Evolutionary conservation across 1,140 invertebrate species (phyloP).

Genomic region (Scaptomyza montana): DNA sequence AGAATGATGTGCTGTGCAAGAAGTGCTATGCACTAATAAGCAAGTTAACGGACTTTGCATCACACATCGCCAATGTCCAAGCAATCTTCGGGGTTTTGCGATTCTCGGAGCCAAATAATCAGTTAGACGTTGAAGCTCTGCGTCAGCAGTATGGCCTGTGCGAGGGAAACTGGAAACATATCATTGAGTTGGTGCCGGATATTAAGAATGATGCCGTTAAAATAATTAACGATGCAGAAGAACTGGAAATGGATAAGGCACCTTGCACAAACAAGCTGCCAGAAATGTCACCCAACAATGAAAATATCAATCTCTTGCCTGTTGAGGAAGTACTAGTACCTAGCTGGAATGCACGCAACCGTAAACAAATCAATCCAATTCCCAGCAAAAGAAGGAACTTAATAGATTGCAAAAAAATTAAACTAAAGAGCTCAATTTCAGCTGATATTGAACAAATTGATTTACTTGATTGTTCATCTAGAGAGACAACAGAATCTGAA

Average conservation of each 20-base stretch:
- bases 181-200: constrained; percentile 54
- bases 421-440: not conserved
- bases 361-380: not conserved
- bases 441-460: not conserved
- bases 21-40: constrained; percentile 68
- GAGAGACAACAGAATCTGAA: not conserved
- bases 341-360: not conserved
- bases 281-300: not conserved
- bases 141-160: constrained; percentile 55
- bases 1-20: constrained; percentile 68
- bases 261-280: not conserved
- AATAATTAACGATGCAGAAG: not conserved
- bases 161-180: constrained; percentile 61
- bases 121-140: constrained; percentile 53
- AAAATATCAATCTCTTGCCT: not conserved
- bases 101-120: constrained; percentile 33
- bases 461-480: not conserved
- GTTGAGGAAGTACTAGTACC: constrained; percentile 35
- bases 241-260: not conserved
- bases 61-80: constrained; percentile 74
- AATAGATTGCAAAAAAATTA: not conserved
- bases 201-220: not conserved
- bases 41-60: constrained; percentile 68
- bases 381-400: not conserved
- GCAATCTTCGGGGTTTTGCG: constrained; percentile 64